These are phyloP conservation scores for Lathamus discolor DNA, from an alignment of 2,113 vertebrate species.

Conservation along the genomic window DNA sequence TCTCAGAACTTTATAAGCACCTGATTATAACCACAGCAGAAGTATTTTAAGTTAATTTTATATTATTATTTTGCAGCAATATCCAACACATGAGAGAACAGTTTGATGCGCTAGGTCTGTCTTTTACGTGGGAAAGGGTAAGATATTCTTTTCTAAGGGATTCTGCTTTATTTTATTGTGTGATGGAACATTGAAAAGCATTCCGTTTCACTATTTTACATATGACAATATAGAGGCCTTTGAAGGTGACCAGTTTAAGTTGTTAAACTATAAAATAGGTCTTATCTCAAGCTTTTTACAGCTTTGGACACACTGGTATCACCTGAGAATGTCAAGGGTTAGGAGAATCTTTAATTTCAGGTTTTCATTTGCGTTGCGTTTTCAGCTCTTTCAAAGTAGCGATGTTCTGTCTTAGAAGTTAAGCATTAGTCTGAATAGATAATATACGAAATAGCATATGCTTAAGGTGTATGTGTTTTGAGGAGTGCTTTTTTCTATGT, in stretches of 20 bases:
- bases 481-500: not conserved
- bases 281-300: not conserved
- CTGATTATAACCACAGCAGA: not conserved
- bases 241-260: not conserved
- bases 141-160: slow-evolving; percentile 47
- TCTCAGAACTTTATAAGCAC: not conserved
- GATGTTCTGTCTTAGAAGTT: not conserved
- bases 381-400: not conserved
- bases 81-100: slow-evolving; percentile 91
- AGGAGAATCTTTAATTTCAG: not conserved
- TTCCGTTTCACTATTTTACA: not conserved
- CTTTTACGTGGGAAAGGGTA: slow-evolving; percentile 96
- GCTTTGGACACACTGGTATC: not conserved
- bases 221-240: not conserved
- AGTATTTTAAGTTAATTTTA: not conserved
- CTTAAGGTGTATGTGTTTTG: not conserved
- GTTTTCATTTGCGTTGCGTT: not conserved
- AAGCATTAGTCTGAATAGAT: not conserved
- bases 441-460: not conserved
- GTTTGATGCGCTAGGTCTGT: slow-evolving; percentile 88
- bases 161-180: not conserved
- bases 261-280: not conserved
- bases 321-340: not conserved
- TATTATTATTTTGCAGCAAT: slow-evolving; percentile 80
- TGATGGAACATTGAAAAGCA: not conserved